Evolutionary conservation across 2,113 vertebrate genomes (phyloP).

Genomic region (Neotoma lepida): DNA sequence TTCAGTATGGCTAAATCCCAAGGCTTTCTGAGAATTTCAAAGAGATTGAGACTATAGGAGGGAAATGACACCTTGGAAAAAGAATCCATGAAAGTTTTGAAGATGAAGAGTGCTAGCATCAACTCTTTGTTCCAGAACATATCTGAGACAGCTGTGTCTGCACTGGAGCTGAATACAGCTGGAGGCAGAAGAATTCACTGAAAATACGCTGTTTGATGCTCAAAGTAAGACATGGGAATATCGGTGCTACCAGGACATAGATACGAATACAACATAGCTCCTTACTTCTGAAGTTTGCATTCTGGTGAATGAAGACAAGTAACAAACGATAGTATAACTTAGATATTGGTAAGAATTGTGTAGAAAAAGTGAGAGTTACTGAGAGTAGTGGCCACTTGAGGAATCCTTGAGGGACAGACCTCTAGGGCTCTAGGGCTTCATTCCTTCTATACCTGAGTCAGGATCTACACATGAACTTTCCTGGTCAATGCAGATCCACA

Average conservation of each 20-base stretch:
- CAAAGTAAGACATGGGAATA: neutral
- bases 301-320: neutral
- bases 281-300: neutral
- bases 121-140: neutral
- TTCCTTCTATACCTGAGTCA: neutral
- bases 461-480: neutral
- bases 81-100: neutral
- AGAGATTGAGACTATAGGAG: neutral
- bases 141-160: neutral
- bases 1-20: neutral
- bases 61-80: neutral
- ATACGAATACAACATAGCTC: neutral
- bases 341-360: neutral
- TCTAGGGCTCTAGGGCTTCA: neutral
- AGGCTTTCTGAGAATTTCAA: neutral
- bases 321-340: neutral
- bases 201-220: neutral
- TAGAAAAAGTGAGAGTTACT: neutral
- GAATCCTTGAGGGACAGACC: neutral
- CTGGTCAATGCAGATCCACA: neutral
- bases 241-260: neutral
- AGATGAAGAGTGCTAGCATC: neutral
- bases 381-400: neutral
- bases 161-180: too few species aligned
- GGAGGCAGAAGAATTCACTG: neutral